Evolutionary conservation across 1,140 invertebrate genomes (phyloP), one percentile per base, ranked within the genome.

Genomic region (Atopsyche davidsoni): DNA sequence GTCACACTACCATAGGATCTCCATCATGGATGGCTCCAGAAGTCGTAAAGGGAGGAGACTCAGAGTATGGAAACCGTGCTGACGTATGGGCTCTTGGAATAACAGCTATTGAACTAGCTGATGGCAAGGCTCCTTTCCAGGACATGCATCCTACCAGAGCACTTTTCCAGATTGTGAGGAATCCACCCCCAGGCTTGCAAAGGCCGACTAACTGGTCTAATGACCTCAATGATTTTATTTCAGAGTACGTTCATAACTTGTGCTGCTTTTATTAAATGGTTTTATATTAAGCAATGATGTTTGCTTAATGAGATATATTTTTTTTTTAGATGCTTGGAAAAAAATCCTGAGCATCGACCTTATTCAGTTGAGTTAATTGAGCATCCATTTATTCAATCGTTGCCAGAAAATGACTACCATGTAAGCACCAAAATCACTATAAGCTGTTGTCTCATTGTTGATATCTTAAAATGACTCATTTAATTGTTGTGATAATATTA

Each of bases 31-130:
- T 94, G 87, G 89, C 91, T 1, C 92, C 92, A 1, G 92, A 95
- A 74, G 78, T 89, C 2, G 77, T 89, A 0, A 72, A 75, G 0
- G 71, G 69, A 35, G 60, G 53, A 22, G 53, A 58, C 58, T 14
- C 58, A 66, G 56, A 70, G 11, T 88, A 93, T 66, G 81, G 85
- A 39, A 80, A 79, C 61, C 79, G 86, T 14, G 80, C 79, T 21
- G 92, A 94, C 68, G 86, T 94, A n/a, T 96, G 92, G 92, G 85
- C 89, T 2, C 60, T 94, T 32, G 92, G 94, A 9, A 93, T 95
- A 34, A 92, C 87, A 0, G 87, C 91, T 1, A 92, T 95, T 59
- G 93, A 96, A 71, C 66, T 96, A 53, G 90, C 83, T 1, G 91
- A 96, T 64, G 88, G 88, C 0, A 84, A 85, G 61, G 84, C 91